Percentiles rank a stretch among this genome's conserved stretches.
phyloP scores from a whole-genome alignment of 2,888 invertebrate genomes.

The Drosophila atripex region DNA sequence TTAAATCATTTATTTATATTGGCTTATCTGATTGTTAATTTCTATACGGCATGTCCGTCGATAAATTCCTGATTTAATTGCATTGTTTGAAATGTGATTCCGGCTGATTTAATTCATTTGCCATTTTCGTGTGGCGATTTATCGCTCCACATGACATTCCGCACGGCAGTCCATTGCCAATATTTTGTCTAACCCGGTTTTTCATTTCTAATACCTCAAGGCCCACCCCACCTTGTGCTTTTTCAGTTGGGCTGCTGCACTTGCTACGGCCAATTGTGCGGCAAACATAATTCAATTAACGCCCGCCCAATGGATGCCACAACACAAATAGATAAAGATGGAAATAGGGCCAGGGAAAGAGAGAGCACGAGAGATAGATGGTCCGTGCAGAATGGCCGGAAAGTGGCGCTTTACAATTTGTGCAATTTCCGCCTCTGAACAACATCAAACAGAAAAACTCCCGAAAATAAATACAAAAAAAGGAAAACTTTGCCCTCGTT shows the following conservation, averaged over 20 bases:
- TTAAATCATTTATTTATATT: constrained; percentile 4
- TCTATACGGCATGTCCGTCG: background rate
- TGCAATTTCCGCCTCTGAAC: constrained; percentile 70
- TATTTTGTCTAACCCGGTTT: background rate
- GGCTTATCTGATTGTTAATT: constrained; percentile 6
- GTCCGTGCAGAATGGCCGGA: constrained; percentile 65
- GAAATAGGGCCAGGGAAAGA: constrained; percentile 1
- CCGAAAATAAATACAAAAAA: constrained; percentile 1
- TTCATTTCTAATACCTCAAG: constrained; percentile 10
- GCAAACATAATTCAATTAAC: constrained; percentile 77
- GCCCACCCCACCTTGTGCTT: constrained; percentile 9
- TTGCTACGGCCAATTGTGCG: constrained; percentile 65
- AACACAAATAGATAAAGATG: constrained; percentile 15
- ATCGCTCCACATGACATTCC: constrained; percentile 14
- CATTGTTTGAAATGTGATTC: constrained; percentile 37
- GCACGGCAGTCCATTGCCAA: constrained; percentile 2
- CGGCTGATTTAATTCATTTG: constrained; percentile 34
- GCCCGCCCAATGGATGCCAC: constrained; percentile 54
- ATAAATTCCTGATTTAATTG: constrained; percentile 31
- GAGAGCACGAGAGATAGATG: background rate
- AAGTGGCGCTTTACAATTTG: constrained; percentile 72
- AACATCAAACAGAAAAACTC: constrained; percentile 70
- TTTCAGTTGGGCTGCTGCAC: constrained; percentile 27
- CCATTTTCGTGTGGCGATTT: background rate
- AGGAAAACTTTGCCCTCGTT: constrained; percentile 41